These are phyloP conservation scores for Nanorana parkeri DNA, from an alignment of 2,113 vertebrate genomes.

Conservation along the genomic window DNA sequence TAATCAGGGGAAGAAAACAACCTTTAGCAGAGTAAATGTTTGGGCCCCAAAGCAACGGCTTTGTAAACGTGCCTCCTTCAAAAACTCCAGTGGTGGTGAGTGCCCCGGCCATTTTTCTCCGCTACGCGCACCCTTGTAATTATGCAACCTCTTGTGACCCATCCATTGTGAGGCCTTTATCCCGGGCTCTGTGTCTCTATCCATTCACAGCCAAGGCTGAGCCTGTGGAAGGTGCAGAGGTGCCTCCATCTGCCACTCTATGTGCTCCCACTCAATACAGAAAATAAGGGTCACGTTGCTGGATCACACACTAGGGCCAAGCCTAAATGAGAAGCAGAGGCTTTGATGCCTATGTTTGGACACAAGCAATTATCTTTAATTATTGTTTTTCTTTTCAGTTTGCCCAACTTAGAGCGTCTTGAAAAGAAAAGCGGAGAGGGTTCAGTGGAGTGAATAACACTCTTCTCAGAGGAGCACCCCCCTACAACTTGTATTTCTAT, in stretches of 20 bases:
- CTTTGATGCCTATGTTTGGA: slow-evolving; percentile 93
- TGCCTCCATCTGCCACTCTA: slow-evolving; percentile 86
- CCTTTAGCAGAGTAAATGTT: slow-evolving; percentile 54
- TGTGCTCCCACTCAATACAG: slow-evolving; percentile 80
- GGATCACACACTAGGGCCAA: slow-evolving; percentile 78
- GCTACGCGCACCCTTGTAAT: slow-evolving; percentile 71
- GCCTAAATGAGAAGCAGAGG: slow-evolving; percentile 76
- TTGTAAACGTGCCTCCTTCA: slow-evolving; percentile 51
- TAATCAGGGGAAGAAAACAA: slow-evolving; percentile 49
- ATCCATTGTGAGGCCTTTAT: slow-evolving; percentile 75
- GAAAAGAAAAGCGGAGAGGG: slow-evolving; percentile 73
- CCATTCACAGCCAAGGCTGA: slow-evolving; percentile 74
- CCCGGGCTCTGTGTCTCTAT: slow-evolving; percentile 73
- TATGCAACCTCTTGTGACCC: slow-evolving; percentile 76
- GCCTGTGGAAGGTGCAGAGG: slow-evolving; percentile 70
- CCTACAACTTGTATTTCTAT: slow-evolving; percentile 52
- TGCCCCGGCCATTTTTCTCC: slow-evolving; percentile 64
- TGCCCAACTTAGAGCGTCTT: slow-evolving; percentile 81
- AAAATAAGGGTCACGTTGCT: slow-evolving; percentile 81
- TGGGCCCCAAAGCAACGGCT: slow-evolving; percentile 40
- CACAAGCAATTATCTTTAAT: slow-evolving; percentile 93
- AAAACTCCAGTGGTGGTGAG: slow-evolving; percentile 59
- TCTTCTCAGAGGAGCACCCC: slow-evolving; percentile 61
- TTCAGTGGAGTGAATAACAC: slow-evolving; percentile 72
- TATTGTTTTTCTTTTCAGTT: slow-evolving; percentile 88